A percentile compares a stretch with the other conserved stretches of the same genome.
phyloP scores from a whole-genome alignment of 2,888 invertebrate species.

The Dryobota labecula region DNA sequence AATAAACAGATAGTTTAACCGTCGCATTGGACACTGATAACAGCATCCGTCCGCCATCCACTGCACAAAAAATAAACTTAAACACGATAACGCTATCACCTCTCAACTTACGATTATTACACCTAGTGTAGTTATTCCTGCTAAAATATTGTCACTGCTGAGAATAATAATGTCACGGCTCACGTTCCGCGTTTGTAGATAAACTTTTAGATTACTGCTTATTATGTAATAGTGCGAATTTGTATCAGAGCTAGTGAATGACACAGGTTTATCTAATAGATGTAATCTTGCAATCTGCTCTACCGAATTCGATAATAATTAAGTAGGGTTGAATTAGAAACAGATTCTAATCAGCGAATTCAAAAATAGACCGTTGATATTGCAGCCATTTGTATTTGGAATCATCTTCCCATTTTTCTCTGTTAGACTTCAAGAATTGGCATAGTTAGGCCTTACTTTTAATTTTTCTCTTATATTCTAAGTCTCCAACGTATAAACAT shows the following conservation, averaged over 20 bases:
- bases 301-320: constrained; percentile 29
- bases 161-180: constrained; percentile 46
- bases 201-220: constrained; percentile 24
- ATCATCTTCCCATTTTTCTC: background rate
- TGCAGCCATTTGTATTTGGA: background rate
- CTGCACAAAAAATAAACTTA: constrained; percentile 69
- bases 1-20: constrained; percentile 77
- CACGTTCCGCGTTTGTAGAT: constrained; percentile 39
- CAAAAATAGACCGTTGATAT: background rate
- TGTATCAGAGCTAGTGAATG: constrained; percentile 12
- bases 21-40: constrained; percentile 77
- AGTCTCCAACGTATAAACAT: constrained; percentile 35
- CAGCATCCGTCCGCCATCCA: constrained; percentile 85
- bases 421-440: background rate
- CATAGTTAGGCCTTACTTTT: background rate
- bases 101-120: constrained; percentile 63
- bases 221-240: constrained; percentile 39
- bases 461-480: constrained; percentile 5
- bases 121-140: constrained; percentile 52
- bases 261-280: constrained; percentile 24
- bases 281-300: constrained; percentile 14
- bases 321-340: constrained; percentile 7
- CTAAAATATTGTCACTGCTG: constrained; percentile 47
- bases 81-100: constrained; percentile 74
- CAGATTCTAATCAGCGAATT: constrained; percentile 4